Percentiles rank a stretch among this genome's conserved stretches.
Conservation (phyloP, 1,140 invertebrate genomes). For the Chironomus tepperi region DNA sequence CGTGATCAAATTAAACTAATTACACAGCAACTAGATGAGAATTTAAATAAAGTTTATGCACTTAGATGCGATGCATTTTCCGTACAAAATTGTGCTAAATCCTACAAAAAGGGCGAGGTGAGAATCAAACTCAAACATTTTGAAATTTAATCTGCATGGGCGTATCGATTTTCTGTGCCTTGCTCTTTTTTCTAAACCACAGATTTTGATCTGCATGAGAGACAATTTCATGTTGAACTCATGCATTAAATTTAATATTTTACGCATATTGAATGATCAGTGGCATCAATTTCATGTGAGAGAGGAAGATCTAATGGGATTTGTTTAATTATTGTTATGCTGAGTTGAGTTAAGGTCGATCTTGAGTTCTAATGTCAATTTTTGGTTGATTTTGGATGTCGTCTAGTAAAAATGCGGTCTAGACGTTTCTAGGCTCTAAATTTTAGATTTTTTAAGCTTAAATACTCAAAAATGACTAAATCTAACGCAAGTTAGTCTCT, state of each 20-base stretch:
- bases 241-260: conserved; percentile 19
- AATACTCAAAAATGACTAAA: no score
- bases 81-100: conserved; percentile 59
- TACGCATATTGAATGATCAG: neutral
- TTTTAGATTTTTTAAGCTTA: no score
- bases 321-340: no score
- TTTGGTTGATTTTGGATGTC: no score
- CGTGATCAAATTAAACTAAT: conserved; percentile 50
- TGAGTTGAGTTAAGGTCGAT: no score
- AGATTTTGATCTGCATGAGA: neutral
- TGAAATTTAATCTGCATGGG: neutral
- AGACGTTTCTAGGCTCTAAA: no score
- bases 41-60: conserved; percentile 49
- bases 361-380: no score
- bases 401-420: no score
- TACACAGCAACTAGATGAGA: conserved; percentile 43
- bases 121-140: conserved; percentile 25
- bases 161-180: neutral
- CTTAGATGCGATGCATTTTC: conserved; percentile 58
- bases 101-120: conserved; percentile 56
- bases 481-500: no score
- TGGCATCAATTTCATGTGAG: no score
- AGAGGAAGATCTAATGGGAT: no score
- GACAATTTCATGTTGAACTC: neutral
- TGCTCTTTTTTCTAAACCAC: conserved; percentile 1